phyloP scores from a whole-genome alignment of 2,797 vertebrate genomes.

The Mormyrus hasselquistii region DNA sequence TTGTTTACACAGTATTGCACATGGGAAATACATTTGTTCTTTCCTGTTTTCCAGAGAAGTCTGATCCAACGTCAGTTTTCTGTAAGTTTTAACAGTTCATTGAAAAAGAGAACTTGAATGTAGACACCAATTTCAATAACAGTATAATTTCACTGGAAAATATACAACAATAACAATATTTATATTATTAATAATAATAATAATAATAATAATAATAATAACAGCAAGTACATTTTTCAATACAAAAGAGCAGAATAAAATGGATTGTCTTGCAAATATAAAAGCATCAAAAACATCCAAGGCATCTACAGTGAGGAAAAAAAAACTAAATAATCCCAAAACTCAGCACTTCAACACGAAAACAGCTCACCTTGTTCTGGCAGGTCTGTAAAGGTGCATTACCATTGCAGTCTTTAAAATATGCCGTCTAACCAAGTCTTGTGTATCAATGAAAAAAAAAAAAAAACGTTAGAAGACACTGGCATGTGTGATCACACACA shows the following conservation, averaged over 20 bases:
- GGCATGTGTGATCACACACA: not conserved
- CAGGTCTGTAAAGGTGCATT: constrained; percentile 42
- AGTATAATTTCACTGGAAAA: constrained; percentile 40
- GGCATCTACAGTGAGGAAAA: constrained; percentile 45
- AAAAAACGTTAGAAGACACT: not conserved
- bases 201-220: constrained; percentile 27
- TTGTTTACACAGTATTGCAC: constrained; percentile 13
- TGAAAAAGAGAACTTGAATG: constrained; percentile 47
- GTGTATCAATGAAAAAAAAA: not conserved
- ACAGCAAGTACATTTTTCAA: constrained; percentile 21
- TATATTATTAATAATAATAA: constrained; percentile 16
- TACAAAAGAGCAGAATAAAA: constrained; percentile 57
- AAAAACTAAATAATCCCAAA: constrained; percentile 18
- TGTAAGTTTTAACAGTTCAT: constrained; percentile 34
- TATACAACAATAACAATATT: constrained; percentile 14
- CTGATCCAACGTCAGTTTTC: constrained; percentile 5
- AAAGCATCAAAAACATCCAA: constrained; percentile 63
- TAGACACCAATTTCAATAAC: constrained; percentile 42
- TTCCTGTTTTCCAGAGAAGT: constrained; percentile 9
- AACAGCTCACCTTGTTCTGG: constrained; percentile 24
- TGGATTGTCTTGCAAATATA: constrained; percentile 70
- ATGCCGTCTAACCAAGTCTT: not conserved
- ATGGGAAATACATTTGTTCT: not conserved
- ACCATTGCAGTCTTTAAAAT: constrained; percentile 46
- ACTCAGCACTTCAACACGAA: constrained; percentile 33